A percentile compares a stretch with the other conserved stretches of the same genome.
phyloP scores from a whole-genome alignment of 1,140 invertebrate genomes.

The Dreissena polymorpha region DNA sequence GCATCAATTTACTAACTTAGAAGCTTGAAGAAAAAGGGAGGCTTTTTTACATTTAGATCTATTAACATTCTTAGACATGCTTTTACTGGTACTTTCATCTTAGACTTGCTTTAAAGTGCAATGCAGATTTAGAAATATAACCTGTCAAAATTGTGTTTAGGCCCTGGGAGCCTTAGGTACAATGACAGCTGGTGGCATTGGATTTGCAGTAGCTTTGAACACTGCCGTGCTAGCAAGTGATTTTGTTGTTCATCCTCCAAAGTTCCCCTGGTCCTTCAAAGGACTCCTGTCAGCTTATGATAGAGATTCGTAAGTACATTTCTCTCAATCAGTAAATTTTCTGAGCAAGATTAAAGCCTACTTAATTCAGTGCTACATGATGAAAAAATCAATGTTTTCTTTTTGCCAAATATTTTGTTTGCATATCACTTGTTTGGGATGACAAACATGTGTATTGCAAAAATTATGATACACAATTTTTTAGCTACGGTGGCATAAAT shows the following conservation, averaged over 20 bases:
- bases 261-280: conserved; percentile 91
- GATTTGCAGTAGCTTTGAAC: conserved; percentile 91
- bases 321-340: too few relatives aligned
- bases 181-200: conserved; percentile 88
- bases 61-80: too few relatives aligned
- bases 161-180: conserved; percentile 87
- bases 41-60: too few relatives aligned
- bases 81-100: too few relatives aligned
- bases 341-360: too few relatives aligned
- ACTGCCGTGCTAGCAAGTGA: conserved; percentile 87
- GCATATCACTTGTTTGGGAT: not conserved
- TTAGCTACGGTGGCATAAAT: not conserved
- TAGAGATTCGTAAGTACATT: conserved; percentile 85
- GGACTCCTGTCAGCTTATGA: conserved; percentile 89
- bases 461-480: too few relatives aligned
- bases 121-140: too few relatives aligned
- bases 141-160: conserved; percentile 43
- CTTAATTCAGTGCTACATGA: too few relatives aligned
- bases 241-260: conserved; percentile 88
- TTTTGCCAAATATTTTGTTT: not conserved
- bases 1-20: too few relatives aligned
- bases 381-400: not conserved
- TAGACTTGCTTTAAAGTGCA: too few relatives aligned
- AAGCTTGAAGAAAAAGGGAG: too few relatives aligned
- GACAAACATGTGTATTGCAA: not conserved